Evolutionary conservation across 2,113 vertebrate genomes (phyloP).

Genomic region (Osmerus eperlanus): DNA sequence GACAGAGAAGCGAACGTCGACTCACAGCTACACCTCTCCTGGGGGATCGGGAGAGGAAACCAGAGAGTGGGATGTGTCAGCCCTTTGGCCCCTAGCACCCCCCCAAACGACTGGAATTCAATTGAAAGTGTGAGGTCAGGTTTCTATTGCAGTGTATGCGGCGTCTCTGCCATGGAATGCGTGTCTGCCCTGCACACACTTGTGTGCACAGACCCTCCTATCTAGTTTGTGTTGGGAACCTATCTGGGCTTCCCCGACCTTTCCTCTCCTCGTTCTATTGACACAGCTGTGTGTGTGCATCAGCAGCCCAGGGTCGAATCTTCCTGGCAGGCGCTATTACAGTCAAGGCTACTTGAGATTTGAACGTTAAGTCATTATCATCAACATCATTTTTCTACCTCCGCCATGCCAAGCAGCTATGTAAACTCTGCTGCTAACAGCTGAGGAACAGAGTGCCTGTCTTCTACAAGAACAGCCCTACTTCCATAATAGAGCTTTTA

Average conservation of each 20-base stretch:
- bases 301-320: background rate
- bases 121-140: too few species aligned
- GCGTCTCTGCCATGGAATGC: too few species aligned
- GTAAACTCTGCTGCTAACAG: conserved; percentile 15
- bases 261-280: background rate
- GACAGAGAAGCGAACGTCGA: conserved; percentile 7
- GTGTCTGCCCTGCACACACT: too few species aligned
- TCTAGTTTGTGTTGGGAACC: too few species aligned
- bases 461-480: too few species aligned
- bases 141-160: too few species aligned
- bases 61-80: background rate
- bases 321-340: background rate
- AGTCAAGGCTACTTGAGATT: background rate
- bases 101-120: too few species aligned
- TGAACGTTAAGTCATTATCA: background rate
- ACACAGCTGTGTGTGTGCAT: background rate
- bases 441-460: background rate
- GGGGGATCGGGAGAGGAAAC: conserved; percentile 8
- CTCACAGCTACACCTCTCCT: conserved; percentile 10
- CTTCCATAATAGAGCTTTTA: too few species aligned
- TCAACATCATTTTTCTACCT: background rate
- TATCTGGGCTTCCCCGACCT: background rate
- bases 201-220: too few species aligned
- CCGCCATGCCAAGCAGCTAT: background rate
- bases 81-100: background rate